phyloP scores from a whole-genome alignment of 2,888 invertebrate species.

The Callinectes sapidus region DNA sequence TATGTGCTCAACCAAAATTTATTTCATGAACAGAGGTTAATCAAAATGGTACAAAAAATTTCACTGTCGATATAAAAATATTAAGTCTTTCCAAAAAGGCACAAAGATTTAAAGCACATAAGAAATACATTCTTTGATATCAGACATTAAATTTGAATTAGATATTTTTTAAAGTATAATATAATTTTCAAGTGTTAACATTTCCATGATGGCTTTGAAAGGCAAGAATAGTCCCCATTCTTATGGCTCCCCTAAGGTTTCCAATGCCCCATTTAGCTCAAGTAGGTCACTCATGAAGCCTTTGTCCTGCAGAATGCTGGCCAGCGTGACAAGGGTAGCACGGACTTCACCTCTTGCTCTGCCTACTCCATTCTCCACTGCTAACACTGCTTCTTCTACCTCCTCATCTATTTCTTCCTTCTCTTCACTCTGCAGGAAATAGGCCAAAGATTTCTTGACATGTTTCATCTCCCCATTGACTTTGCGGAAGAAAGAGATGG shows the following conservation, averaged over 20 bases:
- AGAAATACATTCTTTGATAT: too few relatives aligned
- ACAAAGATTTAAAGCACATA: too few relatives aligned
- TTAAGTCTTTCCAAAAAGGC: too few relatives aligned
- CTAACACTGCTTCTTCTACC: neutral
- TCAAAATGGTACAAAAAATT: too few relatives aligned
- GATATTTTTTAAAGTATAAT: too few relatives aligned
- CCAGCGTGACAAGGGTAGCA: conserved; percentile 10
- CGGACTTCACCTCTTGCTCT: neutral
- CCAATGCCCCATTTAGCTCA: neutral
- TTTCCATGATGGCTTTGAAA: neutral
- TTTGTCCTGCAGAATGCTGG: conserved; percentile 37
- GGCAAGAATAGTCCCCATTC: neutral
- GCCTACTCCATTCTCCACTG: neutral
- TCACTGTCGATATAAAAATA: too few relatives aligned
- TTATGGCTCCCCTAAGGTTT: neutral
- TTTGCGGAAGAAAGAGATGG: conserved; percentile 48
- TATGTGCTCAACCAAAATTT: too few relatives aligned
- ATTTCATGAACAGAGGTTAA: too few relatives aligned
- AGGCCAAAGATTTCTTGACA: conserved; percentile 32
- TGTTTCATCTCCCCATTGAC: conserved; percentile 11
- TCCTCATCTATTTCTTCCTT: neutral
- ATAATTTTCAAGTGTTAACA: too few relatives aligned
- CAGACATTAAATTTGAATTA: too few relatives aligned
- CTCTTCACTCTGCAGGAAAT: conserved; percentile 40
- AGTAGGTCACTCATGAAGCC: neutral